phyloP scores from a whole-genome alignment of 2,888 invertebrate species.

The Hemithea aestivaria region DNA sequence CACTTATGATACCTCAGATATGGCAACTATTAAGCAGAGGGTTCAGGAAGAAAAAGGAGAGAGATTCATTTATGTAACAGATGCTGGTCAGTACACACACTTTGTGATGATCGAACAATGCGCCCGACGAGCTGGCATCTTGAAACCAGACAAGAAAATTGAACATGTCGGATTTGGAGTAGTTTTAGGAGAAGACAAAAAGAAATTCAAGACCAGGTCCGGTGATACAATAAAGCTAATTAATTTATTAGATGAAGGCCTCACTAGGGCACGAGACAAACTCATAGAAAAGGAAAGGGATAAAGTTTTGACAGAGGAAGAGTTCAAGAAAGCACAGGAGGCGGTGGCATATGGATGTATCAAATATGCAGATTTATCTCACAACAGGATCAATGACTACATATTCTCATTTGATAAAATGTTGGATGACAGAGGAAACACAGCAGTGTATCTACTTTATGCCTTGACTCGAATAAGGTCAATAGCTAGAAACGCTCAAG shows the following conservation, averaged over 20 bases:
- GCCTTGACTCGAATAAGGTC: constrained; percentile 96
- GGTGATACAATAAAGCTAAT: constrained; percentile 95
- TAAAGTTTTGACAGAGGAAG: constrained; percentile 87
- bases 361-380: constrained; percentile 97
- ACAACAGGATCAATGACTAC: constrained; percentile 96
- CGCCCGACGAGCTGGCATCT: constrained; percentile 87
- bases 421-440: constrained; percentile 99
- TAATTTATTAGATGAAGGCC: constrained; percentile 94
- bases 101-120: constrained; percentile 88
- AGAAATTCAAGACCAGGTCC: constrained; percentile 99
- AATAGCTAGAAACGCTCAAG: constrained; percentile 88
- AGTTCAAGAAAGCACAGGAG: constrained; percentile 90
- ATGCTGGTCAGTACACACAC: constrained; percentile 91
- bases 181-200: constrained; percentile 98
- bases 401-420: constrained; percentile 99
- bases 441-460: constrained; percentile 97
- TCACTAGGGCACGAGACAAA: constrained; percentile 89
- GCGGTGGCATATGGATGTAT: constrained; percentile 98
- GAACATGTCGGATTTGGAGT: constrained; percentile 98
- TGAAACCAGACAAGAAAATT: constrained; percentile 81
- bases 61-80: constrained; percentile 96
- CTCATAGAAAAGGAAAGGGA: constrained; percentile 92
- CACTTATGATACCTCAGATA: constrained; percentile 99
- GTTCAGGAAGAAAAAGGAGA: constrained; percentile 91
- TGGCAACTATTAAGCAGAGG: constrained; percentile 94